A percentile compares a stretch with the other conserved stretches of the same genome.
phyloP scores from a whole-genome alignment of 2,888 invertebrate genomes.

The Lasioglossum leucozonium region DNA sequence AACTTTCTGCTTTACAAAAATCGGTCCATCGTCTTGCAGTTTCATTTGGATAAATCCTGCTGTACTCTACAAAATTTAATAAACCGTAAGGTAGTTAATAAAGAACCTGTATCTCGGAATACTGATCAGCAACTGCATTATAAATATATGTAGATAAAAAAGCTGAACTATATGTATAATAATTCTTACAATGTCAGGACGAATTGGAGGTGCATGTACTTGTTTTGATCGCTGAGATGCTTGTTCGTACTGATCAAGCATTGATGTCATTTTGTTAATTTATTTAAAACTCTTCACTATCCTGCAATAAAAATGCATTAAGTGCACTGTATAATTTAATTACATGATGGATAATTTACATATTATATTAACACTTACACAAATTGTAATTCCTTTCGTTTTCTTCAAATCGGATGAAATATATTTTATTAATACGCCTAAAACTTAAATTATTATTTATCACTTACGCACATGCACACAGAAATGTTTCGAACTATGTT shows the following conservation, averaged over 20 bases:
- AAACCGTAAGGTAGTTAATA: background rate
- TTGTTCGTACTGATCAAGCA: conserved; percentile 94
- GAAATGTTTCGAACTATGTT: background rate
- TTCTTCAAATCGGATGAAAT: background rate
- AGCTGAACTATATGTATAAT: background rate
- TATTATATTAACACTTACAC: background rate
- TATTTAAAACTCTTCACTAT: background rate
- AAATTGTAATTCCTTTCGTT: background rate
- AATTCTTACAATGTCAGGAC: conserved; percentile 85
- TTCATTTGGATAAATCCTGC: conserved; percentile 87
- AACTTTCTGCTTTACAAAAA: conserved; percentile 94
- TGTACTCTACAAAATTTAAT: conserved; percentile 80
- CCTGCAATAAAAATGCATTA: background rate
- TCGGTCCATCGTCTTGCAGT: conserved; percentile 91
- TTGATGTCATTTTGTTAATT: conserved; percentile 89
- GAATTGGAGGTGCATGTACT: conserved; percentile 80
- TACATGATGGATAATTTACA: background rate
- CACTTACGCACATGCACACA: background rate
- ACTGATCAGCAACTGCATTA: background rate
- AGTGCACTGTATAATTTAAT: background rate
- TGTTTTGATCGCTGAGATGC: conserved; percentile 87
- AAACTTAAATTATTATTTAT: conserved; percentile 10
- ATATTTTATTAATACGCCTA: background rate
- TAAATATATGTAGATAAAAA: background rate
- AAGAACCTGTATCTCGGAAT: background rate